A percentile compares a stretch with the other conserved stretches of the same genome.
These are phyloP conservation scores for Dioctria rufipes DNA, from an alignment of 2,888 invertebrate genomes.

Conservation along the genomic window DNA sequence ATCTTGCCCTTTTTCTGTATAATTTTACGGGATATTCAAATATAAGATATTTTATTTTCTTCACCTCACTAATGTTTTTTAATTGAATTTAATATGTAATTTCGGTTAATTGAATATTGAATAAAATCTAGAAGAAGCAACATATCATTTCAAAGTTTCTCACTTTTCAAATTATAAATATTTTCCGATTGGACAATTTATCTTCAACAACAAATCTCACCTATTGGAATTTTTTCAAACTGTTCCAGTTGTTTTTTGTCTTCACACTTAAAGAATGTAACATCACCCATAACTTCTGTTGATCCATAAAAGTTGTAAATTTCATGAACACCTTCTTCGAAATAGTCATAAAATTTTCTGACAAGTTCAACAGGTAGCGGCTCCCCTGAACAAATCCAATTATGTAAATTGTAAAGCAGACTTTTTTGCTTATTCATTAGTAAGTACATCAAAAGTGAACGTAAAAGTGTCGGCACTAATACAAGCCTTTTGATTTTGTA, in stretches of 20 bases:
- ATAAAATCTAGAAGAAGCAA: too few relatives aligned
- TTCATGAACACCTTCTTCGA: constrained; percentile 77
- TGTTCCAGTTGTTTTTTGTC: constrained; percentile 75
- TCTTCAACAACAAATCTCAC: too few relatives aligned
- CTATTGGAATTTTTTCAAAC: constrained; percentile 84
- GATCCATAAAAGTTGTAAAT: constrained; percentile 93
- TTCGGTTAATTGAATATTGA: too few relatives aligned
- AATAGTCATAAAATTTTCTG: constrained; percentile 82
- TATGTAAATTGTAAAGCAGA: constrained; percentile 76
- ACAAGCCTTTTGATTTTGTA: constrained; percentile 86
- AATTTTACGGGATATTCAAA: too few relatives aligned
- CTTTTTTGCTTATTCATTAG: constrained; percentile 75
- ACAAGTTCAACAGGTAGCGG: constrained; percentile 81
- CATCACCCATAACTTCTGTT: constrained; percentile 93
- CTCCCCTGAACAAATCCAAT: constrained; percentile 93
- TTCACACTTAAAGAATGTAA: constrained; percentile 83
- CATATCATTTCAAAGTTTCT: too few relatives aligned
- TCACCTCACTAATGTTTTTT: too few relatives aligned
- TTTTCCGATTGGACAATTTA: too few relatives aligned
- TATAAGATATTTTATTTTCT: too few relatives aligned
- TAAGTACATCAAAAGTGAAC: constrained; percentile 83
- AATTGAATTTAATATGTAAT: too few relatives aligned
- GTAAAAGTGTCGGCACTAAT: constrained; percentile 86
- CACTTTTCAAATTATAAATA: too few relatives aligned
- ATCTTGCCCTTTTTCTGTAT: too few relatives aligned